Base-by-base conservation (phyloP, 2,113 vertebrate genomes). In the Fregata magnificens region DNA sequence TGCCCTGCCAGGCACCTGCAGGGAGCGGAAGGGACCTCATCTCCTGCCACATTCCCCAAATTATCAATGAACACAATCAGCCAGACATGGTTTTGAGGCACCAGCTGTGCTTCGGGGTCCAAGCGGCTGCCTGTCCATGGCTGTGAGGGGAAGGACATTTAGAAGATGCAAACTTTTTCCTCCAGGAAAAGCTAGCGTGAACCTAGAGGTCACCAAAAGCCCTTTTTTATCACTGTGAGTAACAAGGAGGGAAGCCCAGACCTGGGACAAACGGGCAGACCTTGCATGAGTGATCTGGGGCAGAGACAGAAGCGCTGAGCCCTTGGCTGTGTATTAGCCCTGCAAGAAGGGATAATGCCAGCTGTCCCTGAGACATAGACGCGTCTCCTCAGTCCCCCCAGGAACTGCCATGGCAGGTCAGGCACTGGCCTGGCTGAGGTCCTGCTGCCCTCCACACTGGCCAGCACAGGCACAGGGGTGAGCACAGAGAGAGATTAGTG, bases 321-420 rank as follows among this genome's bases (percentile, higher is more conserved):
- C 34, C 58, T 45, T 58, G 49, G 14, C 38, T 58, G 50, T 58
- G 44, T 44, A 7, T 52, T 40, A 78, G 34, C 50, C 25, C 29
- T 52, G 44, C 38, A 31, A 65, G 78, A 34, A 65, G 9, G 42
- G 50, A 45, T 45, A 74, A 40, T 16, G 26, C 44, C 49, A 26
- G 8, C 32, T 44, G 17, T 16, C n/a, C 31, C 49, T 36, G 13
- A 55, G 82, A n/a, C 47, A 28, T 3, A 19, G 52, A 38, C 8
- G 2, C 4, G 7, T 74, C 52, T 36, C 44, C n/a, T 61, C 10
- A 0, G 15, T 26, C 21, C 11, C 11, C 21, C 14, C 0, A 1
- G 16, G 80, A 78, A 32, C 12, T 49, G 49, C 52, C 5, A 3
- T 19, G 36, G 29, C 25, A 66, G 18, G 26, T 44, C 56, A 56